Evolutionary conservation across 2,113 vertebrate genomes (phyloP).

Genomic region (Beaufortia kweichowensis): DNA sequence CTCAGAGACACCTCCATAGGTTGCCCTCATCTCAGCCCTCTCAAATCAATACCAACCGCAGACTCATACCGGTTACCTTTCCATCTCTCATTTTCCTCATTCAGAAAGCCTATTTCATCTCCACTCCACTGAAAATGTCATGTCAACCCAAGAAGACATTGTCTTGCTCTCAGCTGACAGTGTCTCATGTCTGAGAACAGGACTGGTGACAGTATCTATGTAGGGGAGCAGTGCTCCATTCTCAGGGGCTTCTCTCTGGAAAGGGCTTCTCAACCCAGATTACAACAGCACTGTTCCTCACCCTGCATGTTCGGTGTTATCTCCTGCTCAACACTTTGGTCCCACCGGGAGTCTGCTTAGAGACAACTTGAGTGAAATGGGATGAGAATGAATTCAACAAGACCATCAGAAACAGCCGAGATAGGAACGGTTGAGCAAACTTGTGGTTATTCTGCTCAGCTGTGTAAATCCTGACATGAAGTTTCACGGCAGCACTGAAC

Average conservation of each 20-base stretch:
- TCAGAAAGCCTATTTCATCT: constrained; percentile 34
- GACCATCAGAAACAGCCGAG: neutral
- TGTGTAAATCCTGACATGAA: neutral
- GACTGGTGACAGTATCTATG: constrained; percentile 3
- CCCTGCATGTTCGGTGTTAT: constrained; percentile 24
- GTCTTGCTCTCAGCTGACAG: constrained; percentile 14
- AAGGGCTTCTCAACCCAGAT: constrained; percentile 27
- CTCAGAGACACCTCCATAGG: neutral
- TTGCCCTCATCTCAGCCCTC: constrained; percentile 1
- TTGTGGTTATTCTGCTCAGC: neutral
- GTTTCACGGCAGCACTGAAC: neutral
- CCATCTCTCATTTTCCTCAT: constrained; percentile 21
- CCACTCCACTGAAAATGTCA: constrained; percentile 46
- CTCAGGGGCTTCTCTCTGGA: constrained; percentile 41
- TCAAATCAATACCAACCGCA: constrained; percentile 1
- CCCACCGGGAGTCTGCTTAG: constrained; percentile 14
- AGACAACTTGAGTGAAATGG: constrained; percentile 16
- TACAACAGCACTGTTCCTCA: constrained; percentile 37
- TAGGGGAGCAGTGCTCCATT: constrained; percentile 1
- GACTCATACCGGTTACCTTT: neutral
- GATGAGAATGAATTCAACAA: constrained; percentile 11
- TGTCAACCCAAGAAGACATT: constrained; percentile 39
- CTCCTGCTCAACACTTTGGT: constrained; percentile 21
- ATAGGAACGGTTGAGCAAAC: constrained; percentile 16
- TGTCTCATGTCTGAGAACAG: constrained; percentile 18